Percentiles rank a stretch among this genome's conserved stretches.
Conservation (phyloP, 2,113 vertebrate genomes). For the Limnothrissa miodon region DNA sequence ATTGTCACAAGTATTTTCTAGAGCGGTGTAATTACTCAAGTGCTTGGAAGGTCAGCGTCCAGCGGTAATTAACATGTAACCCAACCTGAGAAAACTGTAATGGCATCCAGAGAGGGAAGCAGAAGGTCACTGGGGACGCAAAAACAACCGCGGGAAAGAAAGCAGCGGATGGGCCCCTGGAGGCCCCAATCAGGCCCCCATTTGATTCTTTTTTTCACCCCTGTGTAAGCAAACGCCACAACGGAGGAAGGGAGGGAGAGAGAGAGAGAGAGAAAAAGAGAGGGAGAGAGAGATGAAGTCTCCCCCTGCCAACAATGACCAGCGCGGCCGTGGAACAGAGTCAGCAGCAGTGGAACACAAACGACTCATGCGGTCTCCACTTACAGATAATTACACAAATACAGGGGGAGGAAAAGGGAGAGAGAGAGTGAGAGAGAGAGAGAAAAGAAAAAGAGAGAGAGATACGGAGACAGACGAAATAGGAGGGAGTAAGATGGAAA, state of each 20-base stretch:
- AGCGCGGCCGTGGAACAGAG: background rate
- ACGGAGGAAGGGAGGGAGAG: background rate
- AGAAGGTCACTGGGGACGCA: slow-evolving; percentile 14
- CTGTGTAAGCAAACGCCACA: background rate
- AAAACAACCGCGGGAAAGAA: slow-evolving; percentile 52
- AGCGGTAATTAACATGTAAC: slow-evolving; percentile 53
- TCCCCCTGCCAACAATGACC: background rate
- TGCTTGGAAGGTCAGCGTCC: slow-evolving; percentile 41
- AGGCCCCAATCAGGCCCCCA: slow-evolving; percentile 61
- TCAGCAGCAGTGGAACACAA: background rate
- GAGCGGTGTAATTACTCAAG: slow-evolving; percentile 44
- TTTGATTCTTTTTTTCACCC: background rate
- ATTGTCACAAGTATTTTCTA: slow-evolving; percentile 41
- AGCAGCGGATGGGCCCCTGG: slow-evolving; percentile 49
- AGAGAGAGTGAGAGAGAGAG: background rate
- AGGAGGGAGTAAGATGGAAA: too few relatives aligned
- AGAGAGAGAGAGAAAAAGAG: background rate
- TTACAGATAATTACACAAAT: background rate
- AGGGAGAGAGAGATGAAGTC: background rate
- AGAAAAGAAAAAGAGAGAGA: background rate
- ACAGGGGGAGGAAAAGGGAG: background rate
- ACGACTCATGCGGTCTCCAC: background rate
- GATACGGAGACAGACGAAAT: background rate
- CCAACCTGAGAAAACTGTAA: slow-evolving; percentile 51
- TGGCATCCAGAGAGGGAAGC: slow-evolving; percentile 44